Evolutionary conservation across 1,140 invertebrate species (phyloP), one percentile per base, ranked within the genome.

Genomic region (Dolichoris vasculosae): DNA sequence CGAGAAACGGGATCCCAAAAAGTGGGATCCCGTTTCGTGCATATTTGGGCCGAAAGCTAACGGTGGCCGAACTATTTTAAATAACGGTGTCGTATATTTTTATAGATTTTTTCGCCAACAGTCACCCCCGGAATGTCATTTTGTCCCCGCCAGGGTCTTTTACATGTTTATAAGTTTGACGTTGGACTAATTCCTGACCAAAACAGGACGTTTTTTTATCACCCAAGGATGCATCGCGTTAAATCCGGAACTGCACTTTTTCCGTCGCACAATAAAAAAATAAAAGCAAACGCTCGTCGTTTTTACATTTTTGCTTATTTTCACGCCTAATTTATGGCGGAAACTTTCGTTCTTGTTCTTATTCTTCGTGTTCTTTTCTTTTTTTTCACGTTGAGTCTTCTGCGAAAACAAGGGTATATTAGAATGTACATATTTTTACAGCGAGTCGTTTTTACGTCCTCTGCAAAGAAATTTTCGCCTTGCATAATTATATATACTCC

Each of bases 41-140:
- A 64, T 89, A 89, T 86, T 87, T 83, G 26, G 69, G 64, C 63
- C 79, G 71, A 20, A 77, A 86, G 88, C 88, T 89, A 89, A 90
- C 88, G 87, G 88, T 87, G 88, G 86, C 89, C 77, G 87, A 69
- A 88, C 88, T 91, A 89, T 92, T 92, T 92, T 90, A 90, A 89
- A 91, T 89, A 91, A 91, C 88, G 84, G 90, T 89, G 88, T 89
- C 84, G 88, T 92, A 92, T 91, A 92, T 91, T 92, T 92, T 92
- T 90, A 91, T 91, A 85, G 86, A 85, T 87, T 87, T 89, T 90
- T 89, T 89, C 82, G n/a, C 35, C 80, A 20, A 82, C 40, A n/a
- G 2, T n/a, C 0, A 2, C 3, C 32, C 51, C 3, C 38, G 17
- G 20, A 43, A 13, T 23, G 13, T 43, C 15, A 26, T 26, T 7